Evolutionary conservation across 1,140 invertebrate genomes (phyloP), one percentile per base, ranked within the genome.

Genomic region (Ganaspis sp.): DNA sequence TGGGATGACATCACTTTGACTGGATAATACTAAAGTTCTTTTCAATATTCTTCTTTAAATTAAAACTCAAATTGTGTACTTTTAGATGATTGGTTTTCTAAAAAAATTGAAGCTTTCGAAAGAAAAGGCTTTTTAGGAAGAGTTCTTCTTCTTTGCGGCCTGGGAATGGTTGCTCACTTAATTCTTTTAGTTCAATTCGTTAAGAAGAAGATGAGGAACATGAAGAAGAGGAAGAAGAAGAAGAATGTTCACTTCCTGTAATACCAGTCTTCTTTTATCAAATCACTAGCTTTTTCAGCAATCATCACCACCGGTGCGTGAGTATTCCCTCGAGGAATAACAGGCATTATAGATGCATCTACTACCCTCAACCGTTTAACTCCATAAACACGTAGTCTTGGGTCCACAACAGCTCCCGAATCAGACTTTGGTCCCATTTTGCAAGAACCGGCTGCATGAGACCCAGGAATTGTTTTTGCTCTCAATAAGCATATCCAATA

Each of bases 391-490:
- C 88, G 87, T 6, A 93, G 80, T 49, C 89, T 34, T 5, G 89
- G 84, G 83, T 92, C 90, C 0, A 93, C 92, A 0, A 93, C 92
- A 1, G 92, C 86, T 2, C 81, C 85, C 0, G 83, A 79, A 82
- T 92, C 92, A 23, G 78, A 73, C 5, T 72, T 76, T 1, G 87
- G 88, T 9, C 92, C 92, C 93, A 92, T 92, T 80, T 90, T 64
- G 23, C 89, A 90, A 9, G 92, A 92, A 12, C 91, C 86, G 1
- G 84, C 82, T 9, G 83, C 83, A 83, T 90, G 88, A 70, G 87
- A 87, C 2, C 86, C 73, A 0, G 86, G 86, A 17, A 58, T 1
- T 15, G 85, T 78, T 17, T 78, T 78, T 11, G 87, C 81, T 6
- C 78, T 76, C 0, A 78, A 76, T 9, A 72, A 53, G 71, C 88